A percentile compares a stretch with the other conserved stretches of the same genome.
These are phyloP conservation scores for Numenius phaeopus DNA, from an alignment of 2,797 vertebrate genomes.

Conservation along the genomic window DNA sequence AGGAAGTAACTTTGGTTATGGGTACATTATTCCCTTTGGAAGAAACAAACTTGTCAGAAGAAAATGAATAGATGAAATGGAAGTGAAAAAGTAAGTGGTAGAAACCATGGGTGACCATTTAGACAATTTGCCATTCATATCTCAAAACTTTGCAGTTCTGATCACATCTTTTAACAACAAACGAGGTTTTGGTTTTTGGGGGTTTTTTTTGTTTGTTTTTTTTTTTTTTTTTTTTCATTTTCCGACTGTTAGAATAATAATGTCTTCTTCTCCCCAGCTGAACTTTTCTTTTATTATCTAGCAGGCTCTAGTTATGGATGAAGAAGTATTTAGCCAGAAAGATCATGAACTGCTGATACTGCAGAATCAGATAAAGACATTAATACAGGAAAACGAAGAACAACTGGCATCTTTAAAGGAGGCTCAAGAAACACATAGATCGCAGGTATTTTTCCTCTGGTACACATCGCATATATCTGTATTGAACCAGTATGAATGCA, in stretches of 20 bases:
- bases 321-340: slow-evolving; percentile 82
- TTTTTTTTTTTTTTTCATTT: neutral
- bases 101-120: neutral
- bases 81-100: neutral
- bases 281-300: slow-evolving; percentile 55
- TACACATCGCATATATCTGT: neutral
- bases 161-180: neutral
- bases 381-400: slow-evolving; percentile 79
- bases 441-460: slow-evolving; percentile 81
- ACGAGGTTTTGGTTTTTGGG: neutral
- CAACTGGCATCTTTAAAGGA: slow-evolving; percentile 79
- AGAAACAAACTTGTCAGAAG: neutral
- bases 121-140: neutral
- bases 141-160: neutral
- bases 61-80: neutral
- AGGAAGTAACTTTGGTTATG: neutral
- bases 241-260: neutral
- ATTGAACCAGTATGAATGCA: neutral
- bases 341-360: slow-evolving; percentile 80
- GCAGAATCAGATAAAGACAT: slow-evolving; percentile 78
- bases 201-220: too few relatives aligned
- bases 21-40: neutral
- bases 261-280: neutral
- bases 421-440: slow-evolving; percentile 78
- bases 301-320: slow-evolving; percentile 80